phyloP scores from a whole-genome alignment of 2,797 vertebrate species.

The Diplodus puntazzo region DNA sequence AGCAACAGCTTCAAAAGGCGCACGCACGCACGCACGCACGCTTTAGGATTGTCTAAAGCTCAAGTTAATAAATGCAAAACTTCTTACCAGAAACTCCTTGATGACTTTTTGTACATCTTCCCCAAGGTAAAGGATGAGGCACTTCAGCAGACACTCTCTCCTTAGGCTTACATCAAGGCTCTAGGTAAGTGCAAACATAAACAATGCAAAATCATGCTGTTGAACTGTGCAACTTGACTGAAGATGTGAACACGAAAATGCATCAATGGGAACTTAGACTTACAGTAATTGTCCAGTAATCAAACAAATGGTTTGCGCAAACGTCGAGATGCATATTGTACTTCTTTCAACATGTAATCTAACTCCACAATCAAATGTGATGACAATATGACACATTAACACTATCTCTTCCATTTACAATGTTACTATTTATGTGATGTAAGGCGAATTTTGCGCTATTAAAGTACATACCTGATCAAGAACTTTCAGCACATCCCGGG shows the following conservation, averaged over 20 bases:
- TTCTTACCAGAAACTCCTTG: background rate
- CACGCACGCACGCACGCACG: no score
- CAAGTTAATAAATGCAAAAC: background rate
- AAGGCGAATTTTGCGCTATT: background rate
- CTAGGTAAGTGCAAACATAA: background rate
- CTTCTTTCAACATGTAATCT: background rate
- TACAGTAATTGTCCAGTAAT: background rate
- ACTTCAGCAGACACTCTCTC: background rate
- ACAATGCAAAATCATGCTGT: background rate
- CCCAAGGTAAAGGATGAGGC: background rate
- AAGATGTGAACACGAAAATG: no score
- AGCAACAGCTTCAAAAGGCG: no score
- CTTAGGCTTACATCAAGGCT: background rate
- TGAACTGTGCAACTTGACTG: background rate
- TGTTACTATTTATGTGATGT: background rate
- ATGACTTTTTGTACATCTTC: background rate
- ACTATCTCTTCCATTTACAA: background rate
- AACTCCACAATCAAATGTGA: conserved; percentile 2
- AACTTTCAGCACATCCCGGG: background rate
- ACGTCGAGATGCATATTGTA: background rate
- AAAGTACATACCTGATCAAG: background rate
- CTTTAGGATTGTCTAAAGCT: background rate
- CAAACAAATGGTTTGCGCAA: background rate
- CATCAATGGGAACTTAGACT: no score
- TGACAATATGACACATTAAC: background rate